A percentile compares a stretch with the other conserved stretches of the same genome.
These are phyloP conservation scores for Rhinogobius similis DNA, from an alignment of 2,113 vertebrate species.

Conservation along the genomic window DNA sequence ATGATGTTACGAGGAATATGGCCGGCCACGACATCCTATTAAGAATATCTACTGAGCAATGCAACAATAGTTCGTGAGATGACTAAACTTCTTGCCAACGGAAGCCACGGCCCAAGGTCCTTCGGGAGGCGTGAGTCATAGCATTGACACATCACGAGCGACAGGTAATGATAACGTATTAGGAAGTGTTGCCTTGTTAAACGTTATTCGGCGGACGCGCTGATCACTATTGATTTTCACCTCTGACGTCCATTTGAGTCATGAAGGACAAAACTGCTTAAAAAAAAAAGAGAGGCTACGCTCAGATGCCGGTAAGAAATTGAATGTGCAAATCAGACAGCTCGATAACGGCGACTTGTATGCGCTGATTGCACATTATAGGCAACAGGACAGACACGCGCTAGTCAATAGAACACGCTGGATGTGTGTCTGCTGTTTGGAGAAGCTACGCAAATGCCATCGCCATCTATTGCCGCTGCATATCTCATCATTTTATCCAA, in stretches of 20 bases:
- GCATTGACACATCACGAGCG: background rate
- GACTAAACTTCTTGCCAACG: background rate
- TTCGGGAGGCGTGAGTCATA: background rate
- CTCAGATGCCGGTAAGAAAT: slow-evolving; percentile 23
- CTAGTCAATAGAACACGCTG: slow-evolving; percentile 39
- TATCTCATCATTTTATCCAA: slow-evolving; percentile 51
- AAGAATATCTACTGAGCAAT: background rate
- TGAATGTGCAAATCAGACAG: slow-evolving; percentile 47
- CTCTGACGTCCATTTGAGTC: background rate
- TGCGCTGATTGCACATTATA: slow-evolving; percentile 55
- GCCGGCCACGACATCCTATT: background rate
- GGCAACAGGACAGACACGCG: slow-evolving; percentile 41
- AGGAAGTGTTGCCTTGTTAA: background rate
- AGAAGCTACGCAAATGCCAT: slow-evolving; percentile 36
- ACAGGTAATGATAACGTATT: slow-evolving; percentile 2
- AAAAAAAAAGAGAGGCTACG: background rate
- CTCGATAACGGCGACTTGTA: slow-evolving; percentile 51
- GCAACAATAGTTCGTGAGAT: background rate
- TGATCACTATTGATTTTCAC: slow-evolving; percentile 6
- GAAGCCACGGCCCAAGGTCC: background rate
- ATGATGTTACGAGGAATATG: background rate
- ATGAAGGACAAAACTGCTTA: slow-evolving; percentile 6
- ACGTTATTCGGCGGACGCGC: background rate
- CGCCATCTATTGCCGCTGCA: slow-evolving; percentile 36
- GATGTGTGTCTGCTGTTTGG: slow-evolving; percentile 26